Percentiles rank a stretch among this genome's conserved stretches.
phyloP scores from a whole-genome alignment of 2,797 vertebrate genomes.

The Gymnocypris eckloni region DNA sequence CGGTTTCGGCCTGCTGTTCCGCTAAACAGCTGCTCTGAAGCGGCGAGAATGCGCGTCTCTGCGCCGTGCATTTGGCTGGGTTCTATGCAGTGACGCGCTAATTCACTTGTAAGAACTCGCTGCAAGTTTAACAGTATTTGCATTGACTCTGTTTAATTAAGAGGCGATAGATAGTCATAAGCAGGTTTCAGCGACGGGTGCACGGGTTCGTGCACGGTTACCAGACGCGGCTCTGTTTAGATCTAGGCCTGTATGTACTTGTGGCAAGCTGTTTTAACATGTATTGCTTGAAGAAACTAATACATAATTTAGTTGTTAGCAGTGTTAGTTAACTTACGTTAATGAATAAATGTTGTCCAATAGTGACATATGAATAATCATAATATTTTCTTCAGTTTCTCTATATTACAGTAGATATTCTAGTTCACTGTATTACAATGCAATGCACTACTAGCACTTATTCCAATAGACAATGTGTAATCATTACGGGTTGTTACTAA shows the following conservation, averaged over 20 bases:
- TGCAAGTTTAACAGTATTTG: background rate
- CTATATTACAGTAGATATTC: background rate
- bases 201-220: conserved; percentile 23
- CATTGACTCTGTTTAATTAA: background rate
- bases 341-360: background rate
- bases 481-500: background rate
- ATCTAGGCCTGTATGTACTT: conserved; percentile 32
- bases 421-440: background rate
- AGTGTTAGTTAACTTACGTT: background rate
- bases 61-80: background rate
- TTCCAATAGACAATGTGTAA: background rate
- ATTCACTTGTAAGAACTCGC: background rate
- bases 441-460: background rate
- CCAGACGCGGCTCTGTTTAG: conserved; percentile 28
- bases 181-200: conserved; percentile 17
- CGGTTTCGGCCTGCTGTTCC: conserved; percentile 53
- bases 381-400: background rate
- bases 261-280: conserved; percentile 21
- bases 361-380: background rate
- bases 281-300: background rate
- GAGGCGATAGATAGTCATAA: background rate
- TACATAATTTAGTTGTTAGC: background rate
- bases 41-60: conserved; percentile 30
- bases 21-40: conserved; percentile 51
- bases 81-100: conserved; percentile 14